Evolutionary conservation across 2,888 invertebrate species (phyloP).

Genomic region (Labia minor): DNA sequence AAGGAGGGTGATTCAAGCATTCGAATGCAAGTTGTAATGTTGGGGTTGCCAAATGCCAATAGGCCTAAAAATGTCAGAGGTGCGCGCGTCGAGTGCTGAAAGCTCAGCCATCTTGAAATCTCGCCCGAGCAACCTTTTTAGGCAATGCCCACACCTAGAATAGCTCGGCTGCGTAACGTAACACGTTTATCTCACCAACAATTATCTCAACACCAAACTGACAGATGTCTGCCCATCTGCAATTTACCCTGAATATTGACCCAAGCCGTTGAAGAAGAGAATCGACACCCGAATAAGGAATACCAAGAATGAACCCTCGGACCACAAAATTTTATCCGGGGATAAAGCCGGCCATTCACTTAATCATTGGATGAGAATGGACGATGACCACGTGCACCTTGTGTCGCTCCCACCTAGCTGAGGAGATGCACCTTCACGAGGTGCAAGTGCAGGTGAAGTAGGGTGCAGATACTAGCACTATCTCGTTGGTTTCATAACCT

Average conservation of each 20-base stretch:
- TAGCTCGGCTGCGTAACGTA: slow-evolving; percentile 23
- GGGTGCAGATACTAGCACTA: not conserved
- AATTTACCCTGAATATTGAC: no score
- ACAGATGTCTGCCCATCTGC: not conserved
- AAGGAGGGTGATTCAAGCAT: not conserved
- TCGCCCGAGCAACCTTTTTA: slow-evolving; percentile 34
- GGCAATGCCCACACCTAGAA: slow-evolving; percentile 33
- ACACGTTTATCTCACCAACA: not conserved
- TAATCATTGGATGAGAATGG: not conserved
- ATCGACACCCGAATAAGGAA: no score
- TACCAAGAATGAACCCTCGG: not conserved
- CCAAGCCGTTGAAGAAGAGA: no score
- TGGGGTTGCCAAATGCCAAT: slow-evolving; percentile 1
- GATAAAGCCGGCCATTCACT: not conserved
- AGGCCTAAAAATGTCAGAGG: slow-evolving; percentile 4
- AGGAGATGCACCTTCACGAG: not conserved
- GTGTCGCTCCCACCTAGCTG: not conserved
- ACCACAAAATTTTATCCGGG: not conserved
- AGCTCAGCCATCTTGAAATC: slow-evolving; percentile 25
- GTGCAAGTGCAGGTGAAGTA: not conserved
- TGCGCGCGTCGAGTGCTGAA: slow-evolving; percentile 18
- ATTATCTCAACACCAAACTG: slow-evolving; percentile 7
- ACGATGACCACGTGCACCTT: not conserved
- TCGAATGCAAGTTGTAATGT: not conserved
- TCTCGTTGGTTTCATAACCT: not conserved